These are phyloP conservation scores for Epinephelus fuscoguttatus DNA, from an alignment of 2,113 vertebrate species.

Conservation along the genomic window DNA sequence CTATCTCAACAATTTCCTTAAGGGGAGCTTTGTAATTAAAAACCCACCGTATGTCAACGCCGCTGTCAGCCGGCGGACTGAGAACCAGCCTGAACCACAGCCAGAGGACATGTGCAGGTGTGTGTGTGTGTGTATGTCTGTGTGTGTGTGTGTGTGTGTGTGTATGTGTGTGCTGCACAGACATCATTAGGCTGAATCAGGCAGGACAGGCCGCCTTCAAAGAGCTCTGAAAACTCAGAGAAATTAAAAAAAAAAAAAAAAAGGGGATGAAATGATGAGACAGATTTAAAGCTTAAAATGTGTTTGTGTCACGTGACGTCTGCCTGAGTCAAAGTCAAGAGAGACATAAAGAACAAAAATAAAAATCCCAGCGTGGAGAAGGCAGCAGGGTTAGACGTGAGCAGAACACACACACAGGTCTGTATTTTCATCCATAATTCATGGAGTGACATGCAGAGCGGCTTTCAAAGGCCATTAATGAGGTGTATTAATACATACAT, in stretches of 20 bases:
- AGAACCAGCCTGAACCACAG: constrained; percentile 33
- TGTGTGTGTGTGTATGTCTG: constrained; percentile 40
- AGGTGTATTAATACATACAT: constrained; percentile 53
- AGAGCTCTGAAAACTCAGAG: constrained; percentile 10
- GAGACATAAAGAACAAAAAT: background rate
- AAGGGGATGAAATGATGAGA: background rate
- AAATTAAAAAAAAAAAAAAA: constrained; percentile 12
- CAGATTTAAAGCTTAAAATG: constrained; percentile 23
- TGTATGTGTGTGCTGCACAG: background rate
- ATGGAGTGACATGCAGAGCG: constrained; percentile 49
- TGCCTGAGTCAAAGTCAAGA: background rate
- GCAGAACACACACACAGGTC: constrained; percentile 44
- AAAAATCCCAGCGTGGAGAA: constrained; percentile 5
- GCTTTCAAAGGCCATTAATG: constrained; percentile 79
- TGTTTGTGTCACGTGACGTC: constrained; percentile 5
- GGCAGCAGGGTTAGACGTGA: constrained; percentile 25
- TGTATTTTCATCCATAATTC: constrained; percentile 72
- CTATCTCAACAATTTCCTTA: constrained; percentile 81
- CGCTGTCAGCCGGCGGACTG: constrained; percentile 65
- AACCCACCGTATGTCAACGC: constrained; percentile 65
- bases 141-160: constrained; percentile 19
- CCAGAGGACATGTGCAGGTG: constrained; percentile 52
- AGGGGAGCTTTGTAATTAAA: constrained; percentile 78
- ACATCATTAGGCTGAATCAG: constrained; percentile 16
- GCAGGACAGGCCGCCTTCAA: background rate